phyloP scores from a whole-genome alignment of 2,797 vertebrate genomes.

The Leucoraja ocellata region DNA sequence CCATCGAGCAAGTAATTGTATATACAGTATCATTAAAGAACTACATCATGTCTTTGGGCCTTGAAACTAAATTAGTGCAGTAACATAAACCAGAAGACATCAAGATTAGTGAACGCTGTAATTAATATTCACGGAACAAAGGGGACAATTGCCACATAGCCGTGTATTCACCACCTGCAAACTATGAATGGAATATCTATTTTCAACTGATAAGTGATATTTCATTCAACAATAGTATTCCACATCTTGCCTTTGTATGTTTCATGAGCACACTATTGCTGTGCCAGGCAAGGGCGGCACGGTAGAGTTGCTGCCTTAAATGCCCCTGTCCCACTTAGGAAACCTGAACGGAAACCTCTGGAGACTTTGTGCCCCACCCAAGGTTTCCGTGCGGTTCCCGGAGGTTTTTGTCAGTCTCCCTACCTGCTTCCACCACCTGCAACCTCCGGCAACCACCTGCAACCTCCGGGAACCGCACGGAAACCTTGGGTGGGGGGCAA shows the following conservation, averaged over 20 bases:
- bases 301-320: too few relatives aligned
- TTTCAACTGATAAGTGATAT: neutral
- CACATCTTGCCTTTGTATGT: neutral
- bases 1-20: neutral
- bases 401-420: too few relatives aligned
- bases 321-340: too few relatives aligned
- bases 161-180: neutral
- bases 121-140: neutral
- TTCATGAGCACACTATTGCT: neutral
- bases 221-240: neutral
- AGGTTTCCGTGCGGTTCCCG: too few relatives aligned
- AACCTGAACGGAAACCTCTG: too few relatives aligned
- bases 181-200: neutral
- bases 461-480: too few relatives aligned
- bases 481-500: too few relatives aligned
- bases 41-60: neutral
- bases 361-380: too few relatives aligned
- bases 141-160: neutral
- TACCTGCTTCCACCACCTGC: too few relatives aligned
- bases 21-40: neutral
- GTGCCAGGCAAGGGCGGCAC: too few relatives aligned
- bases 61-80: neutral
- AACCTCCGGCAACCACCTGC: too few relatives aligned
- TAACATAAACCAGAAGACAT: neutral
- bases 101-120: neutral